Evolutionary conservation across 2,113 vertebrate species (phyloP).

Genomic region (Zapus hudsonius): DNA sequence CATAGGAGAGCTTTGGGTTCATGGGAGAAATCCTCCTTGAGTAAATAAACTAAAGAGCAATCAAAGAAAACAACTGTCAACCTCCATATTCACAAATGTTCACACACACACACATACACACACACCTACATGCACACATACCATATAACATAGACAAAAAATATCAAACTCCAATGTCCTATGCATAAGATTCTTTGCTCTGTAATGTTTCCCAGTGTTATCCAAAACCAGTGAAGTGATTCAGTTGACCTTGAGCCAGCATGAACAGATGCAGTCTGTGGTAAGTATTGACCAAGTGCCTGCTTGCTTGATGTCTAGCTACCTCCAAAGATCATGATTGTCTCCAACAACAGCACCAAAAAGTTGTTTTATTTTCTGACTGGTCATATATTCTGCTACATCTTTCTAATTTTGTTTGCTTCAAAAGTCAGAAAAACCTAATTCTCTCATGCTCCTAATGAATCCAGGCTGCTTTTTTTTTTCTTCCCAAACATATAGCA

Average conservation of each 20-base stretch:
- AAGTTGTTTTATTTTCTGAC: not conserved
- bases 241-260: not conserved
- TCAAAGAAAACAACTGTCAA: too few relatives aligned
- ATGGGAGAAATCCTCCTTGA: too few relatives aligned
- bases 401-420: not conserved
- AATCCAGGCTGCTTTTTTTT: not conserved
- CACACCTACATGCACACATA: too few relatives aligned
- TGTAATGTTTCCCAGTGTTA: not conserved
- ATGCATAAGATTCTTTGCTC: not conserved
- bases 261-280: rapidly evolving
- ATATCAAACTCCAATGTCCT: not conserved
- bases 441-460: not conserved
- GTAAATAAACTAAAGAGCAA: too few relatives aligned
- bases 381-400: not conserved
- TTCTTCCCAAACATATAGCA: not conserved
- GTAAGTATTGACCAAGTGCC: not conserved
- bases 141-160: too few relatives aligned
- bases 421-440: not conserved
- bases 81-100: too few relatives aligned
- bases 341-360: not conserved
- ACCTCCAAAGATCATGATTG: not conserved
- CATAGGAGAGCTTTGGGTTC: too few relatives aligned
- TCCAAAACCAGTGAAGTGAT: not conserved
- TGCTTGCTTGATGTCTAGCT: not conserved
- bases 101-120: too few relatives aligned